Conservation (phyloP, 2,888 invertebrate genomes). For the Philopedon plagiatum region DNA sequence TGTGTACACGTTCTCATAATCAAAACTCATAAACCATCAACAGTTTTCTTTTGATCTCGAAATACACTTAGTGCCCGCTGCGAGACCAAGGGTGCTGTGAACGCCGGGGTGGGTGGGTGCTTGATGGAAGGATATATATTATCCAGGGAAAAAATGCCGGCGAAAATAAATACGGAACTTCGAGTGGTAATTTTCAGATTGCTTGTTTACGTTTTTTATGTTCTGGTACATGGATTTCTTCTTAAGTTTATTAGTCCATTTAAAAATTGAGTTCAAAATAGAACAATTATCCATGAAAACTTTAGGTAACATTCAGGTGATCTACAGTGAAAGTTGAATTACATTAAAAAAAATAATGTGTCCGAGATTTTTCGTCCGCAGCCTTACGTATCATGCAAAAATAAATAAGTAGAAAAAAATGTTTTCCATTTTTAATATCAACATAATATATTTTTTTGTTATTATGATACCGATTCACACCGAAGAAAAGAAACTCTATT, state of each 20-base stretch:
- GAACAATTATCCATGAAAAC: too few species aligned
- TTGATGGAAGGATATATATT: slow-evolving; percentile 35
- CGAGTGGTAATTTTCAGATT: slow-evolving; percentile 39
- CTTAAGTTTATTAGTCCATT: slow-evolving; percentile 41
- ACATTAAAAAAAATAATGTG: too few species aligned
- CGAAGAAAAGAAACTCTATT: slow-evolving; percentile 19
- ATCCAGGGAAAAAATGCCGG: slow-evolving; percentile 32
- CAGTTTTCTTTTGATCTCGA: slow-evolving; percentile 66
- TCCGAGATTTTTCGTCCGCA: too few species aligned
- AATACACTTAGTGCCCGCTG: slow-evolving; percentile 69
- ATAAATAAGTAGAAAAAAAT: too few species aligned
- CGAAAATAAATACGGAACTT: slow-evolving; percentile 42
- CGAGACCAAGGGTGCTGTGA: slow-evolving; percentile 45
- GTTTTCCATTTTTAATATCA: too few species aligned
- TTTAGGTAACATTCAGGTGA: too few species aligned
- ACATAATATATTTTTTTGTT: too few species aligned
- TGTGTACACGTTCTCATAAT: slow-evolving; percentile 54
- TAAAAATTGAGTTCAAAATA: too few species aligned
- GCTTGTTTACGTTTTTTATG: slow-evolving; percentile 38
- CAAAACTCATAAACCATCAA: slow-evolving; percentile 47
- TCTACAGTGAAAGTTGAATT: too few species aligned
- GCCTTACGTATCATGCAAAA: too few species aligned
- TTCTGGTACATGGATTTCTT: slow-evolving; percentile 31
- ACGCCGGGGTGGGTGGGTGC: slow-evolving; percentile 26
- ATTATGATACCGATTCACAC: slow-evolving; percentile 6